These are phyloP conservation scores for Rallus limicola DNA, from an alignment of 2,113 vertebrate species.

Conservation along the genomic window DNA sequence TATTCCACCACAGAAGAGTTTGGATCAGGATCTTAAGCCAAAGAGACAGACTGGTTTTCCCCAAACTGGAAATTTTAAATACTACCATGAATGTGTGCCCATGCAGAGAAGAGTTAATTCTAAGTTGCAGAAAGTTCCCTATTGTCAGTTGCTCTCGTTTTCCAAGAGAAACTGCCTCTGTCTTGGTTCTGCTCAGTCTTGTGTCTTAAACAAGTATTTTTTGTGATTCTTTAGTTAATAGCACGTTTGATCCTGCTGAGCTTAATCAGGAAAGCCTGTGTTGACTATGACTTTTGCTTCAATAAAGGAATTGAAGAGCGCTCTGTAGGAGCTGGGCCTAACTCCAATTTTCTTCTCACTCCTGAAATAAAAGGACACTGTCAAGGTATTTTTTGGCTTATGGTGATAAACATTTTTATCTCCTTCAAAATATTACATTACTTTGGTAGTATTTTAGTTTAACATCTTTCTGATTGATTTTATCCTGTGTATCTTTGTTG, in stretches of 20 bases:
- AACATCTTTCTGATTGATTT: not conserved
- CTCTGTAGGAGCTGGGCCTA: not conserved
- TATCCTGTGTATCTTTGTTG: not conserved
- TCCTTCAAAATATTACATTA: not conserved
- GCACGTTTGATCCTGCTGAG: not conserved
- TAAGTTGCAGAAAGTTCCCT: not conserved
- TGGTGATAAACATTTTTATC: not conserved
- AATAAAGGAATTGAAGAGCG: slow-evolving; percentile 12
- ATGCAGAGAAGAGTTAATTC: not conserved
- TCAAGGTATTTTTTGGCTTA: slow-evolving; percentile 14
- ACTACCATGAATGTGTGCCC: not conserved
- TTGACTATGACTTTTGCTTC: slow-evolving; percentile 20
- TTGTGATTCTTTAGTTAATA: not conserved
- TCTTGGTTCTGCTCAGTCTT: not conserved
- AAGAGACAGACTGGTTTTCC: not conserved
- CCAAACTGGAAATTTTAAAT: not conserved
- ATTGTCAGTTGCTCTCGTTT: not conserved
- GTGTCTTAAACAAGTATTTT: not conserved
- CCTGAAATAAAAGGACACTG: not conserved
- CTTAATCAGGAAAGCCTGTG: slow-evolving; percentile 8
- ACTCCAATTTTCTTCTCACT: not conserved
- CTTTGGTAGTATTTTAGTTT: not conserved
- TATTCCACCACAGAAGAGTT: not conserved
- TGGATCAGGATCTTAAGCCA: not conserved
- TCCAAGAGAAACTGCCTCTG: not conserved